Percentiles rank a stretch among this genome's conserved stretches.
These are phyloP conservation scores for Dendrolimus kikuchii DNA, from an alignment of 1,140 invertebrate genomes.

Conservation along the genomic window DNA sequence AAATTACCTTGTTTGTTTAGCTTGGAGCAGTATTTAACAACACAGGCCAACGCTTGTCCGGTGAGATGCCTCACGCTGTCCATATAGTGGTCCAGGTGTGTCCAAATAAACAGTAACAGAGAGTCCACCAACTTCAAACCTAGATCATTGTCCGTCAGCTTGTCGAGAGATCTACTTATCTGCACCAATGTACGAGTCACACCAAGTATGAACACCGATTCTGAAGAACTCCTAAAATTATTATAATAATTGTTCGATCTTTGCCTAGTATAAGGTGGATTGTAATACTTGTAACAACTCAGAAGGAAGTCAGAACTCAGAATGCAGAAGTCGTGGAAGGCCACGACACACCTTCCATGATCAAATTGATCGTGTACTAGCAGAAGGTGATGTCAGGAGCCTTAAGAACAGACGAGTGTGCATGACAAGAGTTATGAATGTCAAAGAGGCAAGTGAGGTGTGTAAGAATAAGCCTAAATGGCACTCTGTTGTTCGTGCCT, in stretches of 20 bases:
- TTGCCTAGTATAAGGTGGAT: too few species aligned
- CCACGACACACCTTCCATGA: too few species aligned
- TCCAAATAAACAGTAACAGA: constrained; percentile 57
- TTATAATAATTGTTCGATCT: neutral
- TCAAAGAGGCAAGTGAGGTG: too few species aligned
- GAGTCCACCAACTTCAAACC: constrained; percentile 23
- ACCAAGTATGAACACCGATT: constrained; percentile 44
- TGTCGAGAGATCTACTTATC: constrained; percentile 35
- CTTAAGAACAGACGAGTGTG: too few species aligned
- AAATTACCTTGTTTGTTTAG: constrained; percentile 34
- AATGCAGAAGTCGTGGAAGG: too few species aligned
- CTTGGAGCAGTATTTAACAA: constrained; percentile 48
- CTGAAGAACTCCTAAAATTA: constrained; percentile 46
- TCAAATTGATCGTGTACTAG: too few species aligned
- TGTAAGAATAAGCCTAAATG: too few species aligned
- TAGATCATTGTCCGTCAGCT: constrained; percentile 8
- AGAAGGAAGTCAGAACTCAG: too few species aligned
- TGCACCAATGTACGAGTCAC: constrained; percentile 42
- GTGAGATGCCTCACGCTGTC: constrained; percentile 74
- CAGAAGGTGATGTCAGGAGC: too few species aligned
- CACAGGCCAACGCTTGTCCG: constrained; percentile 49
- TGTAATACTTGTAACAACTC: too few species aligned
- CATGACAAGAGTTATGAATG: too few species aligned
- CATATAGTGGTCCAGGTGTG: constrained; percentile 71
- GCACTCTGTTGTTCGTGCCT: too few species aligned